Conservation (phyloP, 1,140 invertebrate species). For the Venustaconcha ellipsiformis region DNA sequence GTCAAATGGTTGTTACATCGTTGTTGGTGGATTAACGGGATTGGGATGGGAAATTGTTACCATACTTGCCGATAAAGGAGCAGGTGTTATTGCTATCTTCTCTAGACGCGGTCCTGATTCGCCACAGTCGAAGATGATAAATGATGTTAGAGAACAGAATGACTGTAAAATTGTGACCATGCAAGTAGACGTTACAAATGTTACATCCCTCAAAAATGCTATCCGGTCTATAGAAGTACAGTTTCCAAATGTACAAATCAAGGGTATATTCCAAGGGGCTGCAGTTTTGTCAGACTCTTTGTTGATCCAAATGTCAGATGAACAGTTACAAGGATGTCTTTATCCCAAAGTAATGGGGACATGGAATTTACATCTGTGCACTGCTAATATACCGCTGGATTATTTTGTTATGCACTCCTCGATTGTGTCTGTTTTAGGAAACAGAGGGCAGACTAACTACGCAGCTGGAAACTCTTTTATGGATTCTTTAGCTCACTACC, state of each 20-base stretch:
- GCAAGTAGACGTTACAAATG: constrained; percentile 39
- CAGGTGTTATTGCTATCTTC: constrained; percentile 40
- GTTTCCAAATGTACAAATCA: constrained; percentile 16
- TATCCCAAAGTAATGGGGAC: constrained; percentile 52
- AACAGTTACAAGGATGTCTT: constrained; percentile 34
- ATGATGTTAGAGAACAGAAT: constrained; percentile 16
- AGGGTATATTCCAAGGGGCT: constrained; percentile 53
- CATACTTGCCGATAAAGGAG: constrained; percentile 43
- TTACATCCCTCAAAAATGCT: neutral
- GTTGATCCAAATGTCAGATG: constrained; percentile 34
- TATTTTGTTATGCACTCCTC: constrained; percentile 55
- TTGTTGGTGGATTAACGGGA: constrained; percentile 53
- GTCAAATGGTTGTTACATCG: constrained; percentile 44
- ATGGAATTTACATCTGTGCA: constrained; percentile 52
- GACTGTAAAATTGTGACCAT: constrained; percentile 28
- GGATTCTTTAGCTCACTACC: constrained; percentile 45
- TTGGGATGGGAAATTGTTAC: constrained; percentile 53
- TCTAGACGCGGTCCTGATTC: constrained; percentile 34
- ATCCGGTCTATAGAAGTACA: neutral
- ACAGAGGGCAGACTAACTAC: constrained; percentile 48
- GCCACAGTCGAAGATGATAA: constrained; percentile 31
- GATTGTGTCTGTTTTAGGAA: constrained; percentile 42
- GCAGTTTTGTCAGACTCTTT: constrained; percentile 46
- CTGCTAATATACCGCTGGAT: constrained; percentile 37
- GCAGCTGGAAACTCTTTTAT: constrained; percentile 50